phyloP scores from a whole-genome alignment of 1,140 invertebrate species.

The Mizuhopecten yessoensis region DNA sequence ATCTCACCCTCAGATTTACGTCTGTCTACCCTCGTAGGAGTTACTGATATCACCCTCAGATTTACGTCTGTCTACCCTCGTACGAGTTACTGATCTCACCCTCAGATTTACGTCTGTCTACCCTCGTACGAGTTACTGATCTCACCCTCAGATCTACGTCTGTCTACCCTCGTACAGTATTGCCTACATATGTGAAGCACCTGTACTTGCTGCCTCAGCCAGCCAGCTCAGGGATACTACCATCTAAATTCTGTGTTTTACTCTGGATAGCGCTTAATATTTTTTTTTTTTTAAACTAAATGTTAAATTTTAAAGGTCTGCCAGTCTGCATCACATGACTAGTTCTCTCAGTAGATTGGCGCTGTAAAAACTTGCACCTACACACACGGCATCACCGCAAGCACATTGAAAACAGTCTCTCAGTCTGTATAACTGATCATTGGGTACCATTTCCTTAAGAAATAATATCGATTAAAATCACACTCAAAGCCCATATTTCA shows the following conservation, averaged over 20 bases:
- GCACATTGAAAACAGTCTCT: not conserved
- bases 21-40: no score
- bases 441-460: not conserved
- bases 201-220: not conserved
- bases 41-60: not conserved
- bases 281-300: not conserved
- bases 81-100: not conserved
- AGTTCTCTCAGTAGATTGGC: not conserved
- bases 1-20: conserved; percentile 7
- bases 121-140: not conserved
- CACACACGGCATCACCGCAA: not conserved
- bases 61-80: not conserved
- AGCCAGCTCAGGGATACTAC: not conserved
- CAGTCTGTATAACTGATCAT: not conserved
- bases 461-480: not conserved
- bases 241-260: not conserved
- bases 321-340: conserved; percentile 24
- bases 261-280: not conserved
- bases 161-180: not conserved
- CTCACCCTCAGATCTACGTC: not conserved
- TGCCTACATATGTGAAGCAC: conserved; percentile 7
- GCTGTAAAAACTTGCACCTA: not conserved
- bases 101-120: not conserved
- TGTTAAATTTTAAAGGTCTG: conserved; percentile 29
- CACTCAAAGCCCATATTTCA: conserved; percentile 8